Base-by-base conservation (phyloP, 2,888 invertebrate species). In the Formica aserva region DNA sequence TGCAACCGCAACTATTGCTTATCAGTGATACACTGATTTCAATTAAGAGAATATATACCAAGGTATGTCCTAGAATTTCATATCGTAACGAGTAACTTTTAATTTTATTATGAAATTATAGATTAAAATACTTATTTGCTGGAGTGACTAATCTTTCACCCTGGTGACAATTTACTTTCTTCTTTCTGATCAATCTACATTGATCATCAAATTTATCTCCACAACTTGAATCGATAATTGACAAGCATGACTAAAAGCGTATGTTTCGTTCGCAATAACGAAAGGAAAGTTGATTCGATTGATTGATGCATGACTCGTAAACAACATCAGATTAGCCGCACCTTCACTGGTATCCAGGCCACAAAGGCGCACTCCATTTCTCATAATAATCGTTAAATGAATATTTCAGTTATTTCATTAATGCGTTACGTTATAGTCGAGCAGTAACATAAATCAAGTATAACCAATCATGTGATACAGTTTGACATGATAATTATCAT, bases 291-390 rank as follows among this genome's bases (percentile, higher is more conserved):
- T 66, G 45, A 75, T 65, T 75, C 32, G 32, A 65, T 48, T 22
- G 41, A 75, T 75, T 15, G 9, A 45, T 75, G 22, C 41, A 4
- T 29, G 32, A 75, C 32, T 5, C 15, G 41, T 75, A 65, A 75
- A 75, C 75, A n/a, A 65, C 22, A 32, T 63, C 3, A 11, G 75
- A 75, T 75, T 75, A 65, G 45, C 75, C 75, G 66, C 75, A 65
- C 65, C 75, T 75, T 65, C 18, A 15, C n/a, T 26, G 9, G n/a
- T 75, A 75, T 65, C 32, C 15, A 45, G 45, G 63, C 38, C 45
- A 15, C 26, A 72, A 72, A 35, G 29, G 11, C 22, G 29, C 32
- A 66, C 45, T 15, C 32, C 32, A 75, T 35, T 65, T 75, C 45
- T 48, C 22, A 9, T 62, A 32, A 32, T 75, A 35, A 65, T 75